Evolutionary conservation across 2,888 invertebrate species (phyloP), one percentile per base, ranked within the genome.

Genomic region (Ophion slaviceki): DNA sequence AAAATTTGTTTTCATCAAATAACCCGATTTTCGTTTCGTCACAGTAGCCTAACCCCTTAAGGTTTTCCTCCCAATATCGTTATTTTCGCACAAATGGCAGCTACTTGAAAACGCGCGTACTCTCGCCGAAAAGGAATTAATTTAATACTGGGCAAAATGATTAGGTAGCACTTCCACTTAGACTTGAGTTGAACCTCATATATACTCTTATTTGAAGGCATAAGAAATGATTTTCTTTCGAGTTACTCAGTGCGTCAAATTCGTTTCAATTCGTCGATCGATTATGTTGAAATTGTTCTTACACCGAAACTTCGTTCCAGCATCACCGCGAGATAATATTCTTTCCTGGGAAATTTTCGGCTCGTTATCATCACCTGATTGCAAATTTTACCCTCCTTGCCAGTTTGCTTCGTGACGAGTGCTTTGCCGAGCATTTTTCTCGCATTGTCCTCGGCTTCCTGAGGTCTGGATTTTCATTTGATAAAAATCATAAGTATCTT

Each of bases 301-400:
- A 98, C 98, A 92, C 97, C 97, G 93, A 98, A 99, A 68, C 98
- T 97, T 90, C 99, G 96, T 94, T 99, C 99, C 98, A 99, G 97
- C 97, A 99, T 99, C 88, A 99, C 98, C 76, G 99, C 99, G 92
- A 99, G 97, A 94, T 99, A 99, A 94, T 97, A 99, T 94, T 99
- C 99, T 90, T 99, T 96, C 24, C 99, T 96, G 2, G 99, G 98
- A 94, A 99, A 99, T 94, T 99, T 98, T 72, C 99, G 95, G 94
- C 99, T 99, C 24, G 99, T 97, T 32, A 99, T 97, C 99, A 99
- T 99, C 1, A 99, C 98, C 92, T 97, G 96, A 94, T 98, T 98
- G 93, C 99, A 99, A 92, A 99, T 97, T 88, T 98, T 96, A 6
- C 98, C 98, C 61, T 95, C 97, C 84, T 97, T 97, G 0, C 99